A percentile compares a stretch with the other conserved stretches of the same genome.
These are phyloP conservation scores for Cricetomys ansorgei DNA, from an alignment of 2,113 vertebrate genomes.

Conservation along the genomic window DNA sequence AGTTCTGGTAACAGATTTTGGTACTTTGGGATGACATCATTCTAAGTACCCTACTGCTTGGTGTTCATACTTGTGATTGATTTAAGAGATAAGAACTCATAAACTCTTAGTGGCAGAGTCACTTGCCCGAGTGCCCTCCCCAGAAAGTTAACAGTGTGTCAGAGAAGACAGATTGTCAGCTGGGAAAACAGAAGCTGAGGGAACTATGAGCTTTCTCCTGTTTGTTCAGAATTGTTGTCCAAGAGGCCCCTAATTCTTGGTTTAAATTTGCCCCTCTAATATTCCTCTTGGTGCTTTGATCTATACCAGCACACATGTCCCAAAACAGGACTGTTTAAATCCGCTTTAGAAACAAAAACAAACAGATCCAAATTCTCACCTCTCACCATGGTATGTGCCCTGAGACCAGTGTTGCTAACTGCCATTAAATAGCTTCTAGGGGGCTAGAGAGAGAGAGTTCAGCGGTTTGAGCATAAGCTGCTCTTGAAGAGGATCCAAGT, in stretches of 20 bases:
- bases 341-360: conserved; percentile 29
- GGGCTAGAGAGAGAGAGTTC: neutral
- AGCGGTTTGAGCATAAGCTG: neutral
- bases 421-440: conserved; percentile 4
- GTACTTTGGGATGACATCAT: neutral
- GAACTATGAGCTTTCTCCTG: neutral
- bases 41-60: neutral
- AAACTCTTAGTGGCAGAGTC: neutral
- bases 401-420: conserved; percentile 67
- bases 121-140: neutral
- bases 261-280: conserved; percentile 48
- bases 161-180: neutral
- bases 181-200: neutral
- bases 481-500: neutral
- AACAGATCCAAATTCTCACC: conserved; percentile 47
- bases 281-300: conserved; percentile 57
- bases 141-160: neutral
- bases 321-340: conserved; percentile 75
- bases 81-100: conserved; percentile 38
- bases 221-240: neutral
- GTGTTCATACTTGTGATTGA: neutral
- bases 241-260: conserved; percentile 20
- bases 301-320: neutral
- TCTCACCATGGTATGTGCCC: conserved; percentile 57
- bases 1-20: conserved; percentile 40